These are phyloP conservation scores for Pelochelys cantorii DNA, from an alignment of 2,797 vertebrate species.

Conservation along the genomic window DNA sequence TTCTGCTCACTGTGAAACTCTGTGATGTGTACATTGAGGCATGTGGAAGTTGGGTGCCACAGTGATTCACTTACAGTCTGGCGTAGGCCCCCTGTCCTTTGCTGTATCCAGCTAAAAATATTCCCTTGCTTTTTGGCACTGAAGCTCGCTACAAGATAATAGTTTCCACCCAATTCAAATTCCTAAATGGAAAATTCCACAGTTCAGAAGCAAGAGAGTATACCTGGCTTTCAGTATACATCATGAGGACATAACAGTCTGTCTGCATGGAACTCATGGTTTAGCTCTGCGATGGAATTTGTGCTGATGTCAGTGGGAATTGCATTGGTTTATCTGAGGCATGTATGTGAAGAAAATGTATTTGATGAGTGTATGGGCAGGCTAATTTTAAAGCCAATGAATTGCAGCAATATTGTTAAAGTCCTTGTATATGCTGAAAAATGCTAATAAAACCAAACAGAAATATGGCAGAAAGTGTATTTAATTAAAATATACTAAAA, in stretches of 20 bases:
- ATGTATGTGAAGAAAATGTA: neutral
- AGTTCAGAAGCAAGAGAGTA: neutral
- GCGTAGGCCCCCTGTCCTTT: neutral
- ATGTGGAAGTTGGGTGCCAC: neutral
- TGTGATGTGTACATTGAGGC: neutral
- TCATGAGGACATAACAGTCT: neutral
- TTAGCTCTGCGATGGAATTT: neutral
- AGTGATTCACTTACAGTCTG: neutral
- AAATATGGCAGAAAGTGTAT: conserved; percentile 40
- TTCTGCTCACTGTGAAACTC: conserved; percentile 28
- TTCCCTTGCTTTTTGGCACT: neutral
- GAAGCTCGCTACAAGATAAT: neutral
- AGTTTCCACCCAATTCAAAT: neutral
- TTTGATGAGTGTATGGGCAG: neutral
- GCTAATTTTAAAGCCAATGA: neutral
- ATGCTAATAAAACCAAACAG: conserved; percentile 56
- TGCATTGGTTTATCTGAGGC: neutral
- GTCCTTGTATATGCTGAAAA: conserved; percentile 63
- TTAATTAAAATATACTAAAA: conserved; percentile 43
- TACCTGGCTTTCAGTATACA: neutral
- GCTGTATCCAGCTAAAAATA: neutral
- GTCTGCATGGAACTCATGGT: neutral
- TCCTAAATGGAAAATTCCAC: neutral
- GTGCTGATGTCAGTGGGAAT: neutral
- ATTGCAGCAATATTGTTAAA: conserved; percentile 25